These are phyloP conservation scores for Chymomyza procnemis DNA, from an alignment of 2,888 invertebrate species.

Conservation along the genomic window DNA sequence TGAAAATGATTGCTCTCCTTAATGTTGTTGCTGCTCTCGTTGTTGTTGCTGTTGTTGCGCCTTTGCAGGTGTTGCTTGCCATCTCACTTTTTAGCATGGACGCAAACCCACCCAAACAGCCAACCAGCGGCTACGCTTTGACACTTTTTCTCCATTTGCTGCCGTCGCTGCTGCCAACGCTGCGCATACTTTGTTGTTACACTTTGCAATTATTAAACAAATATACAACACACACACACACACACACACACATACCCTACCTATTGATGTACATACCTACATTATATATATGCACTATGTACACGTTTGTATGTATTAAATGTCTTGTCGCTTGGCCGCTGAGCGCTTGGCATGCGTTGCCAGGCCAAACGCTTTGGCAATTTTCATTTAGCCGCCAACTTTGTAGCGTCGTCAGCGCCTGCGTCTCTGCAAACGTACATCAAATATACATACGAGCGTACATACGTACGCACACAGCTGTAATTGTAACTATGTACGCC, in stretches of 20 bases:
- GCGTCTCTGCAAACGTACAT: not conserved
- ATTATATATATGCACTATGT: not conserved
- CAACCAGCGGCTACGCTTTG: constrained; percentile 35
- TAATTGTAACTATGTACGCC: too few relatives aligned
- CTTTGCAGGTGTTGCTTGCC: constrained; percentile 45
- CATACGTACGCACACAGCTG: too few relatives aligned
- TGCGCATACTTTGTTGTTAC: constrained; percentile 1
- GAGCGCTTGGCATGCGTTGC: constrained; percentile 80
- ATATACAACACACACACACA: too few relatives aligned
- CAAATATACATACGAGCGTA: too few relatives aligned
- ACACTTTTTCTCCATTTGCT: constrained; percentile 41
- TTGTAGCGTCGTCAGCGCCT: constrained; percentile 38
- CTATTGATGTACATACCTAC: constrained; percentile 66
- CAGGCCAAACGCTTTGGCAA: constrained; percentile 77
- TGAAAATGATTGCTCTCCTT: constrained; percentile 52
- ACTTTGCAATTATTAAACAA: constrained; percentile 38
- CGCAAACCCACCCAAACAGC: constrained; percentile 49
- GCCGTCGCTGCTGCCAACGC: not conserved
- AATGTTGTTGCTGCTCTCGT: constrained; percentile 3
- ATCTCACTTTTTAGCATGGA: constrained; percentile 64
- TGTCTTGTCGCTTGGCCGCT: constrained; percentile 21
- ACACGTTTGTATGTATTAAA: not conserved
- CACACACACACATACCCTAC: too few relatives aligned
- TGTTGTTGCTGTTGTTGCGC: constrained; percentile 16
- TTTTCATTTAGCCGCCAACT: constrained; percentile 59